Base-by-base conservation (phyloP, 2,888 invertebrate genomes). In the Mesorhabditis belari region DNA sequence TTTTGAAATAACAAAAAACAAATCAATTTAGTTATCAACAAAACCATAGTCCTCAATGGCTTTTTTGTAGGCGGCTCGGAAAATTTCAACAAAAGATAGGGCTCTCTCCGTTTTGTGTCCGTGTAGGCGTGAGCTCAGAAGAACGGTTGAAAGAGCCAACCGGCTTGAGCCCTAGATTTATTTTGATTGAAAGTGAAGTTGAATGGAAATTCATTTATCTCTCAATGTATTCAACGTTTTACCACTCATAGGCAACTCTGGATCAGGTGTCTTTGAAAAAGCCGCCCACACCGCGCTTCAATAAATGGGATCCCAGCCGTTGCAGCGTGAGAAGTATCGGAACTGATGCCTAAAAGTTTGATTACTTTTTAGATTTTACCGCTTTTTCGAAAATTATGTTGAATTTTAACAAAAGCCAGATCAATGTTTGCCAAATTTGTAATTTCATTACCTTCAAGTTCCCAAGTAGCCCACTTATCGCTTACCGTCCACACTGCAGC, bases 201-300 rank as follows among this genome's bases (percentile, higher is more conserved):
- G 19, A n/a, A 25, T 25, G 21, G 27, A 25, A n/a, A n/a, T n/a
- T n/a, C n/a, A n/a, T n/a, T n/a, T n/a, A n/a, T n/a, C n/a, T n/a
- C n/a, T n/a, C n/a, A n/a, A n/a, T n/a, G n/a, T n/a, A n/a, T n/a
- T n/a, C n/a, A n/a, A n/a, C n/a, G n/a, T n/a, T 51, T 81, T 93
- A 93, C 96, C 96, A 98, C 64, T 96, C n/a, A n/a, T n/a, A n/a
- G n/a, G n/a, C n/a, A n/a, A n/a, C n/a, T n/a, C n/a, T n/a, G n/a
- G n/a, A n/a, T n/a, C n/a, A n/a, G n/a, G 96, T 95, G 83, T 94
- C 91, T 70, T 89, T 88, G 85, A 98, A 96, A 86, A 98, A 98
- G 0, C 96, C 98, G 4, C 93, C 95, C 28, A 98, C 88, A 83
- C 98, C 98, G 12, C n/a, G 96, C 91, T 3, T 96, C 98, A 72